Conservation (phyloP, 2,888 invertebrate species). For the Dendrolimus houi region DNA sequence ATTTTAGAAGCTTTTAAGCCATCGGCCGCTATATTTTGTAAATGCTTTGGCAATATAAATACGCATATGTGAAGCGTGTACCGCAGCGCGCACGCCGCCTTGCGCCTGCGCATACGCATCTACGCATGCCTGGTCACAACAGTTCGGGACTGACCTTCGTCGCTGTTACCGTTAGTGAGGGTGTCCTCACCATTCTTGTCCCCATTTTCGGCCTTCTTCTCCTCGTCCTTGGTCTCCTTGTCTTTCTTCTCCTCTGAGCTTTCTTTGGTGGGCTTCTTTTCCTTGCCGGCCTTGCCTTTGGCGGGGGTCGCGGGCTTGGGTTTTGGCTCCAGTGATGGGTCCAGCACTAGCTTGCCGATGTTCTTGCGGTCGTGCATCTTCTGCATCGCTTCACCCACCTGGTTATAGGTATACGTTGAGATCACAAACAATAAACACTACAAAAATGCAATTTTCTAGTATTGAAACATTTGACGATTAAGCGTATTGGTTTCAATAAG, state of each 20-base stretch:
- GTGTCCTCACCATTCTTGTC: constrained; percentile 71
- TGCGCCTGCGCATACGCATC: constrained; percentile 32
- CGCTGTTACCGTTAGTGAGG: constrained; percentile 73
- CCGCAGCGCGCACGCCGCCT: constrained; percentile 25
- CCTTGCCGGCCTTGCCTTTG: constrained; percentile 83
- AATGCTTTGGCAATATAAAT: constrained; percentile 7
- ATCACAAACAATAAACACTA: no score
- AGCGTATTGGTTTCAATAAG: no score
- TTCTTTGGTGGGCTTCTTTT: constrained; percentile 79
- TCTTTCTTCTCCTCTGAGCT: constrained; percentile 82
- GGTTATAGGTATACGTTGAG: constrained; percentile 1
- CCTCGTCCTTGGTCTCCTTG: constrained; percentile 74
- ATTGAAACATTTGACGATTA: no score
- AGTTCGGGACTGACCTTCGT: constrained; percentile 71
- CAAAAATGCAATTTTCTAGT: no score
- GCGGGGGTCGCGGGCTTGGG: constrained; percentile 88
- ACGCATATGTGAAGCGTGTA: constrained; percentile 37
- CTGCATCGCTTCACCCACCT: constrained; percentile 93
- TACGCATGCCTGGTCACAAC: constrained; percentile 44
- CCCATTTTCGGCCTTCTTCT: constrained; percentile 65
- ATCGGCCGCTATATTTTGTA: not conserved
- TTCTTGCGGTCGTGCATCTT: constrained; percentile 95
- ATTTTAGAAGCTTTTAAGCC: not conserved
- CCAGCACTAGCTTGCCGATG: constrained; percentile 90
- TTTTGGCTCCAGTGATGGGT: constrained; percentile 87